Percentiles rank a stretch among this genome's conserved stretches.
phyloP scores from a whole-genome alignment of 2,888 invertebrate species.

The Pristionchus fissidentatus region DNA sequence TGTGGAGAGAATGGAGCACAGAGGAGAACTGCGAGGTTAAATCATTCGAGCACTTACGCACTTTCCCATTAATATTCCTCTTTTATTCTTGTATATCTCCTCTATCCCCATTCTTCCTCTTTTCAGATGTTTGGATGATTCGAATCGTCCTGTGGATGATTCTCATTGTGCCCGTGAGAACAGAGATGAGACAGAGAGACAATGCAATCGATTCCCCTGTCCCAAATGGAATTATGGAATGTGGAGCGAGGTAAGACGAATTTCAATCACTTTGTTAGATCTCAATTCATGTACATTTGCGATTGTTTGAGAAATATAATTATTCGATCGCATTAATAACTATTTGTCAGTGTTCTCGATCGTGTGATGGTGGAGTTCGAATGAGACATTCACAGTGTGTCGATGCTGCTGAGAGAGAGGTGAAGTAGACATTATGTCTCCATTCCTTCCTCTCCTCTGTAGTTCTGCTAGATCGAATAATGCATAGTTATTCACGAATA shows the following conservation, averaged over 20 bases:
- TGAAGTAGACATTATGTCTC: too few species aligned
- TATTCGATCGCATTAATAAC: too few species aligned
- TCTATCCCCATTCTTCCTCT: not conserved
- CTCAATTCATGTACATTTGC: not conserved
- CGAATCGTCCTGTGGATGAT: slow-evolving; percentile 64
- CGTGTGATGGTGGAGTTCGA: slow-evolving; percentile 77
- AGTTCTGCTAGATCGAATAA: too few species aligned
- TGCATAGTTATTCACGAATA: not conserved
- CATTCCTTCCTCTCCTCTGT: too few species aligned
- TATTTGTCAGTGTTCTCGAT: slow-evolving; percentile 76
- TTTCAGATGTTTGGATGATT: slow-evolving; percentile 71
- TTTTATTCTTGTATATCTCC: not conserved
- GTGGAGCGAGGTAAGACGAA: slow-evolving; percentile 68
- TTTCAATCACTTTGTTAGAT: not conserved
- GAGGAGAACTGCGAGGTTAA: slow-evolving; percentile 70
- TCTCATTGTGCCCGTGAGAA: slow-evolving; percentile 61
- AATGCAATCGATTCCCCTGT: slow-evolving; percentile 72
- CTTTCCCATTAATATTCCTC: not conserved
- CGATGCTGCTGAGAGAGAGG: slow-evolving; percentile 75
- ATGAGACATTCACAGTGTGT: slow-evolving; percentile 76
- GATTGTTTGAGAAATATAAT: too few species aligned
- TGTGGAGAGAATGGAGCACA: slow-evolving; percentile 77
- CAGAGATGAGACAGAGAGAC: slow-evolving; percentile 57
- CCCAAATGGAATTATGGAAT: slow-evolving; percentile 72
- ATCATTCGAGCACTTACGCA: too few species aligned